These are phyloP conservation scores for Anastrepha ludens DNA, from an alignment of 1,140 invertebrate genomes.

Conservation along the genomic window DNA sequence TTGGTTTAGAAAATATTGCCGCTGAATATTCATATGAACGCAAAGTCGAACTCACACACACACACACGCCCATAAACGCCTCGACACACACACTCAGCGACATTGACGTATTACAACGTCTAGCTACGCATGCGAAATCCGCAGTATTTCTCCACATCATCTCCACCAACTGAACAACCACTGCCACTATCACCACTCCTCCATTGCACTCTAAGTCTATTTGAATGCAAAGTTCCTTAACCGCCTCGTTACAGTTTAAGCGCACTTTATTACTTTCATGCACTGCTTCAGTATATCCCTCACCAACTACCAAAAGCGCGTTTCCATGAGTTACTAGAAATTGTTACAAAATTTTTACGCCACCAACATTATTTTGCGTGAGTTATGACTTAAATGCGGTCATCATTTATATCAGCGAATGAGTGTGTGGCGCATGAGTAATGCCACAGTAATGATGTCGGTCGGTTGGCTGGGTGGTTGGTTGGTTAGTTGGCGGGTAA, in stretches of 20 bases:
- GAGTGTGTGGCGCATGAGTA: not conserved
- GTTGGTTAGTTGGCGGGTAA: not conserved
- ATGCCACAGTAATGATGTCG: slow-evolving; percentile 37
- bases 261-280: slow-evolving; percentile 38
- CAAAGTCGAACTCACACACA: slow-evolving; percentile 17
- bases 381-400: slow-evolving; percentile 48
- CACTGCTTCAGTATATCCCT: not conserved
- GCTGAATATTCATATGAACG: not conserved
- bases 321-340: not conserved
- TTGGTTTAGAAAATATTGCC: not conserved
- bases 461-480: not conserved
- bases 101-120: slow-evolving; percentile 6
- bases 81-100: not conserved
- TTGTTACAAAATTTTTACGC: not conserved
- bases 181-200: not conserved
- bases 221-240: slow-evolving; percentile 9
- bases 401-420: slow-evolving; percentile 39
- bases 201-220: not conserved
- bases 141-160: not conserved
- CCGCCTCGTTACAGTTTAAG: slow-evolving; percentile 31
- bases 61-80: not conserved
- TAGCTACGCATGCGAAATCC: not conserved
- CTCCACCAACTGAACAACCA: too few relatives aligned
- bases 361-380: slow-evolving; percentile 38
- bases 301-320: not conserved